Base-by-base conservation (phyloP, 2,797 vertebrate genomes). In the Sebastes trivittatus region DNA sequence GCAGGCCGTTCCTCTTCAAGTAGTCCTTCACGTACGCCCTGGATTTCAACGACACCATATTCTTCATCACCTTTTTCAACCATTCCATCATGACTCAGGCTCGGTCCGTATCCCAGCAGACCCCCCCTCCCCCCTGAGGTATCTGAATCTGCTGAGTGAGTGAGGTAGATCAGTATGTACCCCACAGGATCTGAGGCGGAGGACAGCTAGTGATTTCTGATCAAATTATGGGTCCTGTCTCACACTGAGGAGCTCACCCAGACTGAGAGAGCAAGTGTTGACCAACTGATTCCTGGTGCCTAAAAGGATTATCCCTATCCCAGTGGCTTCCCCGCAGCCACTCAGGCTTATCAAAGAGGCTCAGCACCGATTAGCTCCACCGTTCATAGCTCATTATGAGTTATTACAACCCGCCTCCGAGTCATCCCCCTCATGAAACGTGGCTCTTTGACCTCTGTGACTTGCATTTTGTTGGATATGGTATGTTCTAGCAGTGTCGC, bases 1-100 rank as follows among this genome's bases (percentile, higher is more conserved):
- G 71, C 70, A 98, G 95, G 7, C 97, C 97, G 11, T 98, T 97
- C 72, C 92, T 95, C 59, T 25, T 90, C 95, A 96, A 97, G 89
- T 96, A 97, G 61, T 93, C 93, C 70, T 30, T 92, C 0, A 90
- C 4, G 59, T 94, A 93, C 4, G 42, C 91, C 75, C 92, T 88
- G 66, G 91, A 0, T 65, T 95, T 95, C 0, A 82, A 20, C 2
- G 92, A 85, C 8, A 94, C 10, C 1, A 78, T 1, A 20, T 29
- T 78, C 34, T 89, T 86, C 5, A 91, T 2, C 20, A 70, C 5
- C 29, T 77, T 94, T 80, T 92, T 93, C 27, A 92, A 14, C 10
- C 27, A n/a, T 46, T 95, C 95, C 95, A 96, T 94, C 72, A n/a
- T 86, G 52, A 58, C 72, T 67, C 52, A 62, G 36, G 34, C 10